Base-by-base conservation (phyloP, 2,113 vertebrate genomes). In the Dromaius novaehollandiae region DNA sequence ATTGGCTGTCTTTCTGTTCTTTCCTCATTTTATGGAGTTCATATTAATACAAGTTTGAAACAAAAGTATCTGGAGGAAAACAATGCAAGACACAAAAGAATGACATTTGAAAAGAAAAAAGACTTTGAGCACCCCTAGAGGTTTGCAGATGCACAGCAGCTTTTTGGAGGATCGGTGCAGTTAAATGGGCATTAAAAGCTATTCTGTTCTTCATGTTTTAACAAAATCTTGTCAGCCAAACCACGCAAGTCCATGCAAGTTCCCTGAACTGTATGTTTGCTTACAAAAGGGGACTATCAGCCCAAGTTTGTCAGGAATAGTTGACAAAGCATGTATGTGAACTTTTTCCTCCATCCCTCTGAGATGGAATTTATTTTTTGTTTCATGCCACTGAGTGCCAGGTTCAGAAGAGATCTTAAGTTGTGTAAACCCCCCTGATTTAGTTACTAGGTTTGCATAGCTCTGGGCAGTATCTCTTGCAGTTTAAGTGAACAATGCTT, bases 71-170 rank as follows among this genome's bases (percentile, higher is more conserved):
- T 2, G 58, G 21, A 50, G 34, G 48, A 76, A 61, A 83, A 42
- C n/a, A 30, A 5, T 0, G 46, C 9, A 73, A 53, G 42, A 8
- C n/a, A 60, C 36, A 40, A 46, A 51, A 68, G 66, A 66, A 73
- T 17, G 64, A 21, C 26, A 40, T 63, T 56, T 40, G 53, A 40
- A 40, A 71, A 48, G 36, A 89, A 90, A 84, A 75, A 92, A 64
- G 92, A 53, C 89, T 94, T 71, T 25, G 83, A 94, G 92, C 84
- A 32, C 89, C 86, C 36, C 91, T 65, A 56, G 84, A 76, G 74
- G 87, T 70, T 25, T 32, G 1, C 6, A 11, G 6, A 40, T 68
- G 80, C 48, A 92, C 44, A 30, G 89, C 90, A 96, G 86, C 63
- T 32, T 70, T 63, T 25, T 2, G 44, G 28, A 5, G 13, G 2